Evolutionary conservation across 2,888 invertebrate species (phyloP).

Genomic region (Pyrocoelia pectoralis): DNA sequence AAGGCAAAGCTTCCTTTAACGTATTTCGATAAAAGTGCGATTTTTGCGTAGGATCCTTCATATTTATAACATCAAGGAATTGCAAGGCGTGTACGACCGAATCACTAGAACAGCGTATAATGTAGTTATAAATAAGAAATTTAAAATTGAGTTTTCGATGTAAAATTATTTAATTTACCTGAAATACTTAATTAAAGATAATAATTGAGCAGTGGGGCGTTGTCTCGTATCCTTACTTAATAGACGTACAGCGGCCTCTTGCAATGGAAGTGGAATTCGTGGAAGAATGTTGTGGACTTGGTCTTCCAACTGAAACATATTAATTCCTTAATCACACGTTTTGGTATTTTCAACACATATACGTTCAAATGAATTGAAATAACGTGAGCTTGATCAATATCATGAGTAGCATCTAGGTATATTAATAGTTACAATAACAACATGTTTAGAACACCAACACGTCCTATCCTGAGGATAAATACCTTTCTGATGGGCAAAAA

Average conservation of each 20-base stretch:
- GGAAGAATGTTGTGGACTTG: slow-evolving; percentile 81
- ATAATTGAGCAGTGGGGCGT: slow-evolving; percentile 89
- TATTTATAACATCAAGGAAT: slow-evolving; percentile 89
- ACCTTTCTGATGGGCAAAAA: too few species aligned
- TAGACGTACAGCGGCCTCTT: slow-evolving; percentile 87
- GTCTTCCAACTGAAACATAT: slow-evolving; percentile 76
- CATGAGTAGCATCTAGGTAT: too few species aligned
- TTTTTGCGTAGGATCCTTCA: slow-evolving; percentile 90
- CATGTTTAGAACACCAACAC: too few species aligned
- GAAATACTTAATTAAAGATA: slow-evolving; percentile 90
- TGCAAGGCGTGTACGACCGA: slow-evolving; percentile 91
- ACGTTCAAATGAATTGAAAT: too few species aligned
- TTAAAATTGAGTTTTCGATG: too few species aligned
- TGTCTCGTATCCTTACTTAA: slow-evolving; percentile 84
- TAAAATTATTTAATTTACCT: slow-evolving; percentile 71
- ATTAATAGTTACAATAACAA: too few species aligned
- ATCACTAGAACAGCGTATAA: slow-evolving; percentile 68
- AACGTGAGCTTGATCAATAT: too few species aligned
- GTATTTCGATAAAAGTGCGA: slow-evolving; percentile 89
- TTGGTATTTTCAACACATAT: too few species aligned
- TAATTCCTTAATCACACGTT: slow-evolving; percentile 25
- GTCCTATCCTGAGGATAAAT: too few species aligned
- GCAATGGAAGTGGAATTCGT: slow-evolving; percentile 82
- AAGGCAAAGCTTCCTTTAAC: slow-evolving; percentile 85
- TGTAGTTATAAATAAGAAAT: too few species aligned